A percentile compares a stretch with the other conserved stretches of the same genome.
Conservation (phyloP, 2,113 vertebrate species). For the Genyomyrus donnyi region DNA sequence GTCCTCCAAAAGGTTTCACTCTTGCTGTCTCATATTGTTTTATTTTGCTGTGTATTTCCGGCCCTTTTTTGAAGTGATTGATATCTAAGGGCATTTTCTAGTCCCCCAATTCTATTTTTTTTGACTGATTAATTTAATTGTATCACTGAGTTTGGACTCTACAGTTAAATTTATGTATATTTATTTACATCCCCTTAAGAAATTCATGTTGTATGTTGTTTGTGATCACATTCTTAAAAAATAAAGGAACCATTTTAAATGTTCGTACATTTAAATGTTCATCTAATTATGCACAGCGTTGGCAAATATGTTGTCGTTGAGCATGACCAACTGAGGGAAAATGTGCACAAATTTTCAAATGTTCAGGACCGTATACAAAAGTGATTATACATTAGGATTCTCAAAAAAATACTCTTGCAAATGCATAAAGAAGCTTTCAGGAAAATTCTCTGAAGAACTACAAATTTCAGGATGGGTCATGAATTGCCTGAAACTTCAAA, state of each 20-base stretch:
- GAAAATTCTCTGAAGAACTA: background rate
- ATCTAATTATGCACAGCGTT: background rate
- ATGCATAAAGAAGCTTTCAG: background rate
- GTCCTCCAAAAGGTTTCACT: background rate
- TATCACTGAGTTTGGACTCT: background rate
- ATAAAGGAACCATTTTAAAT: background rate
- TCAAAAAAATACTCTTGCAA: background rate
- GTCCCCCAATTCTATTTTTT: background rate
- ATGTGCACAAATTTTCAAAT: background rate
- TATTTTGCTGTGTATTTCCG: background rate
- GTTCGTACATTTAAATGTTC: background rate
- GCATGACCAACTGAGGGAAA: background rate
- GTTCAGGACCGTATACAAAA: background rate
- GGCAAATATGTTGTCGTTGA: background rate
- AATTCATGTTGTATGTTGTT: background rate
- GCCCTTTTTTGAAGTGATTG: background rate
- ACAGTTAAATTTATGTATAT: background rate
- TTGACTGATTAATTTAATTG: constrained; percentile 1
- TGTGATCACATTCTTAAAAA: background rate
- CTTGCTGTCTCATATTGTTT: background rate
- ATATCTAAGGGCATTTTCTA: background rate
- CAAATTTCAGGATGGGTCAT: background rate
- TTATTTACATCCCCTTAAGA: background rate
- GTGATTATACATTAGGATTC: background rate
- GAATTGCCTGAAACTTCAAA: background rate